Conservation (phyloP, 2,113 vertebrate genomes). For the Plectropomus leopardus region DNA sequence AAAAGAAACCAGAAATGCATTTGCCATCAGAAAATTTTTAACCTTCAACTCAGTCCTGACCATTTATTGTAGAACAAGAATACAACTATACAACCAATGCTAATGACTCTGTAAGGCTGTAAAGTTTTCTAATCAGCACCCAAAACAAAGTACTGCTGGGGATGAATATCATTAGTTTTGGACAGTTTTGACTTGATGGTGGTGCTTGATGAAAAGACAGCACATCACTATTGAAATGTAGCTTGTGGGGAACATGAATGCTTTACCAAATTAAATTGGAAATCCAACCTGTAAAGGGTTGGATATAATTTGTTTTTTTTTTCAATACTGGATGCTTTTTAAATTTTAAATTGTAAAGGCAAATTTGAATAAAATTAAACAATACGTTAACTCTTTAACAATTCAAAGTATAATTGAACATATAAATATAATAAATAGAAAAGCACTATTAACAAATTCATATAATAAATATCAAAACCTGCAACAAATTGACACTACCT, state of each 20-base stretch:
- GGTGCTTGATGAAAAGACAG: background rate
- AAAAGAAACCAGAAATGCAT: conserved; percentile 5
- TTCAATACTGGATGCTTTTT: too few relatives aligned
- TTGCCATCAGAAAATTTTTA: background rate
- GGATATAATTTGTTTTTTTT: background rate
- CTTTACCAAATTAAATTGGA: background rate
- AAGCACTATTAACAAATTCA: too few relatives aligned
- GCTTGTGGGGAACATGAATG: background rate
- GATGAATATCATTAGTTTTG: background rate
- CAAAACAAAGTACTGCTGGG: background rate
- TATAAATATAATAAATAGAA: too few relatives aligned
- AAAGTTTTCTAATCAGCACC: background rate
- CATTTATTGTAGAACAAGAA: background rate
- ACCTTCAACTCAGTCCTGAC: background rate
- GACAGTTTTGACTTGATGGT: background rate
- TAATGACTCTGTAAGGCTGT: background rate
- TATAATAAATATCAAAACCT: too few relatives aligned
- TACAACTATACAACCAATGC: background rate
- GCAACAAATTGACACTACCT: too few relatives aligned
- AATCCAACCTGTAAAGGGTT: background rate
- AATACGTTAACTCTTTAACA: too few relatives aligned
- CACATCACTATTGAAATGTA: background rate
- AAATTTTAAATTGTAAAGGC: too few relatives aligned
- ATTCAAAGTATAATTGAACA: too few relatives aligned
- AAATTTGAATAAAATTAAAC: too few relatives aligned